Base-by-base conservation (phyloP, 2,113 vertebrate genomes). In the Megaleporinus macrocephalus region DNA sequence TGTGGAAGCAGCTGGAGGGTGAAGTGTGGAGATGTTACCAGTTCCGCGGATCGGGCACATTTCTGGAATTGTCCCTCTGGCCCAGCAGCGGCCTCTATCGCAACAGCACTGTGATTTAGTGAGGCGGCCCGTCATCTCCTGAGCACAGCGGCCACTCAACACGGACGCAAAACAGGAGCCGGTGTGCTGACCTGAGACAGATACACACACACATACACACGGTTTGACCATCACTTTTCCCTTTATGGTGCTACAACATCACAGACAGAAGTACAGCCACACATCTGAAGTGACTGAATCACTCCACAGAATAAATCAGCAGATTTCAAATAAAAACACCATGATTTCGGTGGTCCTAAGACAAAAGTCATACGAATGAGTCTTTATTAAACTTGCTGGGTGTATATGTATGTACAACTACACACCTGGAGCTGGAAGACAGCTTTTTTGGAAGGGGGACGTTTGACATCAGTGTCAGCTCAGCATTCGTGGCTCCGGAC, bases 81-180 rank as follows among this genome's bases (percentile, higher is more conserved):
- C 85, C 91, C 91, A 92, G 83, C 91, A 92, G 6, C 82, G 91
- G 9, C 91, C 91, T 27, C 80, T 79, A n/a, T 92, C 89, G 82
- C 91, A 92, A 80, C 91, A 92, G 81, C 91, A 92, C 73, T 90
- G 89, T 29, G 61, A 78, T 73, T 90, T 92, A 55, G 86, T 90
- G 75, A 90, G 78, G 47, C 62, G 87, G 29, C 85, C 86, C 0
- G 85, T 30, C 63, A 87, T 49, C 81, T 92, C 91, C 73, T 90
- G 88, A 57, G 87, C 89, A 82, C 91, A 92, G 59, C 79, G 89
- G 0, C 90, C 90, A 72, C 84, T 87, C n/a, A 89, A 68, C 62
- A 92, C 81, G 30, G 88, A 86, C 16, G 74, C 68, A 78, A 89
- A 92, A 63, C 91, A 92, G 6, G 82, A 75, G 16, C 91, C 91